Base-by-base conservation (phyloP, 1,140 invertebrate species). In the Drosophila teissieri region DNA sequence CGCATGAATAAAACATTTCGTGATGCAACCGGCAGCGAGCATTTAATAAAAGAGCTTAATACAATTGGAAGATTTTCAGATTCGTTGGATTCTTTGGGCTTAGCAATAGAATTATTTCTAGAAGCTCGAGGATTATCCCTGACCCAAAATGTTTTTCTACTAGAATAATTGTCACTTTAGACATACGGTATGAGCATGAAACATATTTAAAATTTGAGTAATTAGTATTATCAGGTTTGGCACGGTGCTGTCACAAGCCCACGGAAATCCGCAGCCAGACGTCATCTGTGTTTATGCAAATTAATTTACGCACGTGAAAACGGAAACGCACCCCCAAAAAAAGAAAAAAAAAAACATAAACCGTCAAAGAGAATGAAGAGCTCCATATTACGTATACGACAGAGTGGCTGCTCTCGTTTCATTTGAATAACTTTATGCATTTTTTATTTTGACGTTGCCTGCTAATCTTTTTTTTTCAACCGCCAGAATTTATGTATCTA, bases 351-450 rank as follows among this genome's bases (percentile, higher is more conserved):
- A 15, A 34, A 61, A 58, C 49, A 37, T 36, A 53, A 19, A 39
- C 44, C 36, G 36, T 73, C 64, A 67, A 48, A 56, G 45, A 27
- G 57, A 64, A 80, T 61, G 76, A 40, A 55, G 40, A 72, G 44
- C 49, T 49, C 54, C 56, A 86, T 62, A 78, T 81, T 78, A 74
- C 62, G 80, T 83, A 80, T 83, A 80, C 81, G 81, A 64, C 67
- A 46, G 22, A 62, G 67, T 69, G 44, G 46, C 39, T 39, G 58
- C 48, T 46, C 53, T 24, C 5, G 15, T 31, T 55, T 75, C 46
- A 53, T 48, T 63, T 67, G 11, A 36, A 46, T 52, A 39, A 55
- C 67, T 62, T 55, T 27, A 15, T 61, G 37, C 5, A 37, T 27
- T 57, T 53, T 37, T 19, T n/a, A n/a, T 19, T 24, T 27, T 19